Evolutionary conservation across 1,140 invertebrate species (phyloP), one percentile per base, ranked within the genome.

Genomic region (Zaprionus tsacasi): DNA sequence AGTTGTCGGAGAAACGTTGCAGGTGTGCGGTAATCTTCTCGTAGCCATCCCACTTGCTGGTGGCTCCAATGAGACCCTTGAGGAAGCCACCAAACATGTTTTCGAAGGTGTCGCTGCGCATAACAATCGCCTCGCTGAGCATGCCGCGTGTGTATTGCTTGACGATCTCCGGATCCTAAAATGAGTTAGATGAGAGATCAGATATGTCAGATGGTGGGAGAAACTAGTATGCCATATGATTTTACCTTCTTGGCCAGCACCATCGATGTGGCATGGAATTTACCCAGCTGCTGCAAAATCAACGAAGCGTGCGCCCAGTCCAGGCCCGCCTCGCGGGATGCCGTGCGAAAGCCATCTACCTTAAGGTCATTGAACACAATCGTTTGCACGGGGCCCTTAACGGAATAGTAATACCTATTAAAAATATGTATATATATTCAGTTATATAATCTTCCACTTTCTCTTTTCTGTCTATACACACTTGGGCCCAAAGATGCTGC

Each of bases 321-420:
- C 15, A 92, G 60, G 2, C 91, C 87, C 6, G 78, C n/a, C 21
- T 82, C 79, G 0, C 91, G 76, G 0, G 92, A 86, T 0, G 91
- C 86, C n/a, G 81, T 55, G 5, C 35, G 70, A n/a, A 74, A 92
- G 5, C 91, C 90, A 27, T 91, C 72, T 0, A 78, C 69, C 38
- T 86, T 91, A 0, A 92, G 73, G 52, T 92, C 91, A 27, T 87
- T 76, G n/a, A 92, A 91, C 1, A 92, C 91, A 35, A 92, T 91
- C 0, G 91, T 92, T 38, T 88, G 85, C 33, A 90, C 76, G 1
- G 91, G 91, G 6, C 43, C 33, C 68, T 92, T 92, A 0, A 90
- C 56, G 1, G 91, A 82, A 64, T 91, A 88, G 82, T 93, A 95
- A n/a, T 94, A 95, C 15, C 93, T 83, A 36, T 68, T 68, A 11